Percentiles rank a stretch among this genome's conserved stretches.
phyloP scores from a whole-genome alignment of 2,888 invertebrate species.

The Cephus pygmeus region DNA sequence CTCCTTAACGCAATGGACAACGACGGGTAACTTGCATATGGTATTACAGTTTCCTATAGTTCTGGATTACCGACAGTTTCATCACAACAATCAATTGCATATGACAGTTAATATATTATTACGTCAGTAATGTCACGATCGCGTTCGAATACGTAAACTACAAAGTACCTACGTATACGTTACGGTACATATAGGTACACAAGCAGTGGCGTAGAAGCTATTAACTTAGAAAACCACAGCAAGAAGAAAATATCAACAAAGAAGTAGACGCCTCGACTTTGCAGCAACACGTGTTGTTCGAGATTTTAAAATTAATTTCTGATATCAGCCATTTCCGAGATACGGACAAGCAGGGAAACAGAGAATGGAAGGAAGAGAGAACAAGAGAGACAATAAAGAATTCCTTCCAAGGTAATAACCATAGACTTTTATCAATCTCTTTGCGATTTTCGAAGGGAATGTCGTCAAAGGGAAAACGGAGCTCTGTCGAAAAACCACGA shows the following conservation, averaged over 20 bases:
- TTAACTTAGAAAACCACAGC: neutral
- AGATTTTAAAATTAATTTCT: neutral
- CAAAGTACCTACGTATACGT: neutral
- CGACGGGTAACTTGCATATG: neutral
- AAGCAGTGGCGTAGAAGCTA: neutral
- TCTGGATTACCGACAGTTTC: neutral
- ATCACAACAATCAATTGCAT: neutral
- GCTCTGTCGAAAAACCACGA: neutral
- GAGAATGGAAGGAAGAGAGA: neutral
- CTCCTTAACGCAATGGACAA: neutral
- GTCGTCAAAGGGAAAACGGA: neutral
- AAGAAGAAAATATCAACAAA: neutral
- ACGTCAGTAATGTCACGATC: constrained; percentile 1
- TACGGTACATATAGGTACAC: neutral
- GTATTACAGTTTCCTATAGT: neutral
- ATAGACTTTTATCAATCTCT: neutral
- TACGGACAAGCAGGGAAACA: neutral
- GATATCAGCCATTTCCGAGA: neutral
- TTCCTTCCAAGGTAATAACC: too few species aligned
- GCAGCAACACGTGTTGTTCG: neutral
- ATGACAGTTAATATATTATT: neutral
- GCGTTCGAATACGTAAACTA: neutral
- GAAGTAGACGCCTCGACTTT: neutral
- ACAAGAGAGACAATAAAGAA: too few species aligned
- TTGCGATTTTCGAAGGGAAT: neutral